phyloP scores from a whole-genome alignment of 2,113 vertebrate species.

The Scomber colias region DNA sequence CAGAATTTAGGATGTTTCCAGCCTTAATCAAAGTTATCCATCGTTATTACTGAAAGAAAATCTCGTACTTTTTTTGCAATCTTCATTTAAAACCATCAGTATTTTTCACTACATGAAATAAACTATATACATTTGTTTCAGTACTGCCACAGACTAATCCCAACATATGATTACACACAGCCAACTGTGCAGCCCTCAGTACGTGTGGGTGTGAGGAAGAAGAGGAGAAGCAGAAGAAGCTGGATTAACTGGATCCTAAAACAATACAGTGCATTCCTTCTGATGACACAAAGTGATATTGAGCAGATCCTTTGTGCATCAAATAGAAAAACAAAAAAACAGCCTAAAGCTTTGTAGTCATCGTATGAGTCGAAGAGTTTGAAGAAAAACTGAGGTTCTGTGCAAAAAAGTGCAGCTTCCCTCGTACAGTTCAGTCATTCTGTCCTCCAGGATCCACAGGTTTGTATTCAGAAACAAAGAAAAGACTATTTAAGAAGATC shows the following conservation, averaged over 20 bases:
- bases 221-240: conserved; percentile 7
- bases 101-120: too few relatives aligned
- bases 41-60: too few relatives aligned
- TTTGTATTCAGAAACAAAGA: conserved; percentile 3
- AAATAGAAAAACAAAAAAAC: conserved; percentile 32
- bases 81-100: too few relatives aligned
- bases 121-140: too few relatives aligned
- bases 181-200: conserved; percentile 8
- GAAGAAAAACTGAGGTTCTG: conserved; percentile 63
- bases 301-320: conserved; percentile 49
- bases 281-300: conserved; percentile 55
- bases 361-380: conserved; percentile 45
- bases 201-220: neutral
- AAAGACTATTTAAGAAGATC: too few relatives aligned
- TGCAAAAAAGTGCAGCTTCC: conserved; percentile 73
- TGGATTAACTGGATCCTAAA: conserved; percentile 8
- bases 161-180: too few relatives aligned
- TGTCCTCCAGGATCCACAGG: conserved; percentile 27
- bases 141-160: neutral
- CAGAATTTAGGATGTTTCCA: too few relatives aligned
- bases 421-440: conserved; percentile 18
- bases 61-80: neutral
- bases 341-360: conserved; percentile 24
- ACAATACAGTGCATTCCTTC: conserved; percentile 51
- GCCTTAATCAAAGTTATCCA: too few relatives aligned